Evolutionary conservation across 1,140 invertebrate species (phyloP), one percentile per base, ranked within the genome.

Genomic region (Drosophila kepulauana): DNA sequence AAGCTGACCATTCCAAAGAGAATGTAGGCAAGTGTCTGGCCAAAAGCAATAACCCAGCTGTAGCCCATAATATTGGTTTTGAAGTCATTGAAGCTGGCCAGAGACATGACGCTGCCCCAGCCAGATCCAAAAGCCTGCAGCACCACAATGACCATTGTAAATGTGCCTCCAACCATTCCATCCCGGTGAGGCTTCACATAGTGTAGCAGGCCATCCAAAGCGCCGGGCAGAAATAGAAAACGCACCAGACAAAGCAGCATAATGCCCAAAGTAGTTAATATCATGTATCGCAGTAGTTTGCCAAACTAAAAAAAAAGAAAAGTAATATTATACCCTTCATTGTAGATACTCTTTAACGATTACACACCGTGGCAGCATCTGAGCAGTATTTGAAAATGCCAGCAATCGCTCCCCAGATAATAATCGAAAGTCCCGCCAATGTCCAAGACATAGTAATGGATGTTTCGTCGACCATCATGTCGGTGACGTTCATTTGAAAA

Each of bases 81-180:
- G 84, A 98, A 98, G 62, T 94, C 94, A 92, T 99, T 98, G 82
- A 97, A 98, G 91, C 97, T 98, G 10, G 97, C 97, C 93, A 98
- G 97, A 41, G 97, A 96, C 5, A 98, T 94, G 80, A 98, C 95
- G 20, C 97, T 97, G 58, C 98, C 98, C 94, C 98, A 98, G 3
- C 98, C 98, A 8, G 97, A 96, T 1, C 98, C 98, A 1, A 98
- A 95, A 0, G 97, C 74, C 5, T 86, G 79, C 1, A 92, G 54
- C 0, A 81, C 78, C 48, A 85, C 68, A 0, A 91, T 5, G 1
- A 69, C 54, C 13, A 80, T 76, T 0, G 52, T 35, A 3, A 33
- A 3, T 1, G 52, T 3, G 4, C 82, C 82, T 3, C 65, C 8
- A 1, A 45, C 1, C 16, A 87, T n/a, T 2, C 62, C 11, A 5